phyloP scores from a whole-genome alignment of 2,797 vertebrate species.

The Tenualosa thibaudeaui region DNA sequence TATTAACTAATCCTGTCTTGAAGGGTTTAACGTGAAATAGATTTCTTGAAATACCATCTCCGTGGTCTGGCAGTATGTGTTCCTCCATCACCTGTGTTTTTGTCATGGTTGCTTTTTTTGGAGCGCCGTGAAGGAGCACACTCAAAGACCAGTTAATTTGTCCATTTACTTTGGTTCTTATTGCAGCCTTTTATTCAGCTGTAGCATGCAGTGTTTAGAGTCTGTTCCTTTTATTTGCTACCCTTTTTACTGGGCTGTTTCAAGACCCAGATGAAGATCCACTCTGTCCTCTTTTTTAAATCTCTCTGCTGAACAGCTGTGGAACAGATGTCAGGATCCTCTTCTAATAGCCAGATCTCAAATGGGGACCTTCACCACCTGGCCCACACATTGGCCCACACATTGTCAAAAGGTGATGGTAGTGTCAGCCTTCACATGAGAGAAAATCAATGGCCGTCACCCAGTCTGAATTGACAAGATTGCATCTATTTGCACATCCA shows the following conservation, averaged over 20 bases:
- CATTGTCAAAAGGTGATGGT: neutral
- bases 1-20: neutral
- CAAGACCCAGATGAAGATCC: neutral
- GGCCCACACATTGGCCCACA: no score
- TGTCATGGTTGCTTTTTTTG: neutral
- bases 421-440: neutral
- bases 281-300: neutral
- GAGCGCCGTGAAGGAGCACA: neutral
- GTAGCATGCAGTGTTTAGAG: conserved; percentile 3
- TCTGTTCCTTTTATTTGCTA: conserved; percentile 4
- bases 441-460: neutral
- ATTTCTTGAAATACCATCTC: neutral
- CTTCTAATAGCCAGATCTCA: neutral
- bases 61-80: neutral
- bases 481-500: neutral
- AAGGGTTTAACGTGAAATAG: neutral
- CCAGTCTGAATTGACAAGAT: neutral
- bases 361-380: neutral
- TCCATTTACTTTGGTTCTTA: neutral
- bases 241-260: conserved; percentile 3
- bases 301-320: conserved; percentile 8
- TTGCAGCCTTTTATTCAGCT: neutral
- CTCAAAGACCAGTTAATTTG: neutral
- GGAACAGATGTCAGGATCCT: neutral
- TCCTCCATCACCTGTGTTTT: neutral